Evolutionary conservation across 2,888 invertebrate genomes (phyloP).

Genomic region (Apamea epomidion): DNA sequence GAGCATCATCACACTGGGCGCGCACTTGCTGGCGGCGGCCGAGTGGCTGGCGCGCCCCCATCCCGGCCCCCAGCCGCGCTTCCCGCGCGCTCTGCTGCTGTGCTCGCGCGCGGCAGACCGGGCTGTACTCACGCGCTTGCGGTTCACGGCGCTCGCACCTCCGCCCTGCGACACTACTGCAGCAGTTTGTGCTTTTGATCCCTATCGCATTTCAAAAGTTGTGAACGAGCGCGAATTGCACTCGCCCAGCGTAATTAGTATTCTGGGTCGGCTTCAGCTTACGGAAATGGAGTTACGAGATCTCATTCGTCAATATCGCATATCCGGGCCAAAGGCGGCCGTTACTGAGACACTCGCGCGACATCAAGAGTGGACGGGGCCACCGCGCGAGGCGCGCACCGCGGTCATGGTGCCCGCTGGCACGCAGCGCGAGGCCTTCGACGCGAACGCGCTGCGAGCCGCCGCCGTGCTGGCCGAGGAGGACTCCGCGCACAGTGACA

Average conservation of each 20-base stretch:
- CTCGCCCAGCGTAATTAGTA: constrained; percentile 75
- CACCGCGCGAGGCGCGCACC: constrained; percentile 74
- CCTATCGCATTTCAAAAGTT: constrained; percentile 79
- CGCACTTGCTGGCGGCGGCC: constrained; percentile 60
- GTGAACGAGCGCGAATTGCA: constrained; percentile 77
- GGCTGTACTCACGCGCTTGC: constrained; percentile 31
- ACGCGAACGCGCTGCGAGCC: constrained; percentile 76
- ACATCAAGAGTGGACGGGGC: constrained; percentile 66
- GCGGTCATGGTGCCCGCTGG: constrained; percentile 64
- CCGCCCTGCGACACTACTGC: constrained; percentile 74
- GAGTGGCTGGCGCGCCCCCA: constrained; percentile 44
- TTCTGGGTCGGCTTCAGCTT: constrained; percentile 75
- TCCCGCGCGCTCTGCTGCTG: constrained; percentile 48
- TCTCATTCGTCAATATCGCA: constrained; percentile 63
- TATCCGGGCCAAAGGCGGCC: constrained; percentile 66
- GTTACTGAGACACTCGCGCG: constrained; percentile 66
- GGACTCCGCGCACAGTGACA: constrained; percentile 63
- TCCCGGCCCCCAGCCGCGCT: constrained; percentile 29
- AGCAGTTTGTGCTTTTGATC: constrained; percentile 80
- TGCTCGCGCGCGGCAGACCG: constrained; percentile 75
- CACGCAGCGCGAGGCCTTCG: constrained; percentile 72
- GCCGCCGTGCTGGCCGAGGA: constrained; percentile 80
- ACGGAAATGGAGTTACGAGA: constrained; percentile 68
- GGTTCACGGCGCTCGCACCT: constrained; percentile 60
- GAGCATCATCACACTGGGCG: constrained; percentile 66